Conservation (phyloP, 2,113 vertebrate species). For the Nycticryphes semicollaris region DNA sequence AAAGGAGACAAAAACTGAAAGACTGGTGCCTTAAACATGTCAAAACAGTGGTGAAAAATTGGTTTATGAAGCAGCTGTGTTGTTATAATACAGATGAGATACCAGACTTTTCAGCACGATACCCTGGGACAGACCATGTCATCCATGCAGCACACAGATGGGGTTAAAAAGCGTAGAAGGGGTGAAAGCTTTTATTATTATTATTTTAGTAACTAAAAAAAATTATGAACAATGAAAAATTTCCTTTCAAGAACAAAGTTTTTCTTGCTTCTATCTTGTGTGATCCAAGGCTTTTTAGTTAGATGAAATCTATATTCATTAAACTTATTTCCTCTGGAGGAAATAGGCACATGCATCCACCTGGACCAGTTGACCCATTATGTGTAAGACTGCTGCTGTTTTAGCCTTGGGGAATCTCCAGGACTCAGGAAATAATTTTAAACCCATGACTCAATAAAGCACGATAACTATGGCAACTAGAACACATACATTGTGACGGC, state of each 20-base stretch:
- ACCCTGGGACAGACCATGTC: not conserved
- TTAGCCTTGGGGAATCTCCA: slow-evolving; percentile 61
- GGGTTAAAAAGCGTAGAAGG: not conserved
- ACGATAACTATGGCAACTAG: slow-evolving; percentile 24
- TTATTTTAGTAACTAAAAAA: not conserved
- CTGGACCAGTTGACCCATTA: slow-evolving; percentile 50
- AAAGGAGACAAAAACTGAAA: not conserved
- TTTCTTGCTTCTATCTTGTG: slow-evolving; percentile 7
- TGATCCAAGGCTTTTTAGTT: slow-evolving; percentile 29
- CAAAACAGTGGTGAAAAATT: not conserved
- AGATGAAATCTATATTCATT: slow-evolving; percentile 50
- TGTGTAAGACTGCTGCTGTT: slow-evolving; percentile 46
- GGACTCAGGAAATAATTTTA: slow-evolving; percentile 68
- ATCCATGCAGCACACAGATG: not conserved
- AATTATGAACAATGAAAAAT: not conserved
- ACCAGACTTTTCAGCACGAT: not conserved
- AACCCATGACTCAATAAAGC: slow-evolving; percentile 52
- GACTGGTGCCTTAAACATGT: not conserved
- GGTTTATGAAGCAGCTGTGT: not conserved
- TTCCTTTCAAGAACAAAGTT: not conserved
- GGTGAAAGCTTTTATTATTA: not conserved
- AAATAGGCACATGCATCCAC: slow-evolving; percentile 58
- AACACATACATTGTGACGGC: not conserved
- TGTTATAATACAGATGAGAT: not conserved
- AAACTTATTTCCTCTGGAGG: slow-evolving; percentile 69